Evolutionary conservation across 2,113 vertebrate genomes (phyloP).

Genomic region (Rhinopithecus roxellana): DNA sequence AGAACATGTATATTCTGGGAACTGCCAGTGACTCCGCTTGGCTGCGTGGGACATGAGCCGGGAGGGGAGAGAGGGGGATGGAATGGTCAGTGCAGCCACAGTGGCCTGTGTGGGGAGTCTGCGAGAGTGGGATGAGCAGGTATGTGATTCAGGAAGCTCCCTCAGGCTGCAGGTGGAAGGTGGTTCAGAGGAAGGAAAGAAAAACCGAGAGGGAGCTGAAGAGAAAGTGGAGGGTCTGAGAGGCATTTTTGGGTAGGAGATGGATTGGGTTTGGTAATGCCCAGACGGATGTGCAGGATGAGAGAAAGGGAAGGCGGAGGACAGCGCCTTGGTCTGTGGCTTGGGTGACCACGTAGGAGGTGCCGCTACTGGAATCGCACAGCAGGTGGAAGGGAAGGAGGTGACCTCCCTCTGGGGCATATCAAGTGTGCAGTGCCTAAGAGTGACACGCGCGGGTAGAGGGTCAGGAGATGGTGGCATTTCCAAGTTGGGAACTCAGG

Average conservation of each 20-base stretch:
- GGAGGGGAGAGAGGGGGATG: background rate
- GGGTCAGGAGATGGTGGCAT: background rate
- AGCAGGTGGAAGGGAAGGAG: background rate
- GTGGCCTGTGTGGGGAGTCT: background rate
- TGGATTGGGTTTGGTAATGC: background rate
- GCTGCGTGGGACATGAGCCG: background rate
- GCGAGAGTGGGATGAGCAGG: background rate
- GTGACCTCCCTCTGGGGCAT: background rate
- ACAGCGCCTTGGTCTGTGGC: accelerated
- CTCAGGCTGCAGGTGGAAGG: background rate
- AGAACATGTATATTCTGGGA: background rate
- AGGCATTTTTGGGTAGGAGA: background rate
- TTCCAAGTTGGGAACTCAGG: accelerated
- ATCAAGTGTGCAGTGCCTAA: background rate
- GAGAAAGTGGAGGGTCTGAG: background rate
- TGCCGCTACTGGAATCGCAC: background rate
- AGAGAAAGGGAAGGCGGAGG: background rate
- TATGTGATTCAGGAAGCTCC: background rate
- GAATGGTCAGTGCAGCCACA: accelerated
- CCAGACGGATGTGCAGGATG: accelerated
- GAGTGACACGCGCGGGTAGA: too few species aligned
- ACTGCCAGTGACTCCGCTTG: background rate
- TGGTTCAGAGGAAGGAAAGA: background rate
- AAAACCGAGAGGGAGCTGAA: background rate
- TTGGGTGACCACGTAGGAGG: too few species aligned